Percentiles rank a stretch among this genome's conserved stretches.
These are phyloP conservation scores for Hemibagrus wyckioides DNA, from an alignment of 2,113 vertebrate species.

Conservation along the genomic window DNA sequence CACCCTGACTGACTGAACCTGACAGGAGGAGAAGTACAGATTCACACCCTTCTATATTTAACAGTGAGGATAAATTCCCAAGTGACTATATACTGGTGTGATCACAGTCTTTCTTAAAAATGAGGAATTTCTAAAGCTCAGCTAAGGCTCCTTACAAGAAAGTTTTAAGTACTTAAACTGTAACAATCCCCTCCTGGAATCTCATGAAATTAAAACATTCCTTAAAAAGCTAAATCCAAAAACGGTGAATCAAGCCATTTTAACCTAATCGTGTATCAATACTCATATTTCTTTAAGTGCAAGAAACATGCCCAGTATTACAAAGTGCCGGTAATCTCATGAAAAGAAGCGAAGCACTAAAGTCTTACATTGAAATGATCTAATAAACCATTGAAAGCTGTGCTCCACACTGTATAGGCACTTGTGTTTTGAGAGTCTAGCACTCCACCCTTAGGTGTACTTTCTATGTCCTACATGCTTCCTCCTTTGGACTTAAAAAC, in stretches of 20 bases:
- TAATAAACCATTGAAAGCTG: background rate
- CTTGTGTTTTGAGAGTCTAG: background rate
- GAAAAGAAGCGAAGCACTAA: background rate
- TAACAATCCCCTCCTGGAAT: background rate
- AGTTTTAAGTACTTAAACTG: background rate
- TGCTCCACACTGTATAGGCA: background rate
- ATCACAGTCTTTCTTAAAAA: conserved; percentile 33
- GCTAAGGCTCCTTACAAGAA: background rate
- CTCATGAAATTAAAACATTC: background rate
- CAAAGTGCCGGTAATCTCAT: background rate
- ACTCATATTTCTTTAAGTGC: background rate
- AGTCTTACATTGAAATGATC: background rate
- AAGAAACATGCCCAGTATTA: background rate
- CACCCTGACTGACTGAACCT: conserved; percentile 13
- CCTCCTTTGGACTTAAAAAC: background rate
- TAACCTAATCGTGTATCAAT: background rate
- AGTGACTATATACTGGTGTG: conserved; percentile 34
- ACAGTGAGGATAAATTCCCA: conserved; percentile 39
- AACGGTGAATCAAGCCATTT: background rate
- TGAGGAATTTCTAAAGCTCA: background rate
- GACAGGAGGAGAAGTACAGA: conserved; percentile 12
- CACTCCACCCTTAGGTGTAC: background rate
- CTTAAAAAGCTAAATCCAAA: background rate
- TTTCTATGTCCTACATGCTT: background rate
- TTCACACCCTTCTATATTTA: conserved; percentile 36